These are phyloP conservation scores for Polymixis lichenea DNA, from an alignment of 2,888 invertebrate genomes.

Conservation along the genomic window DNA sequence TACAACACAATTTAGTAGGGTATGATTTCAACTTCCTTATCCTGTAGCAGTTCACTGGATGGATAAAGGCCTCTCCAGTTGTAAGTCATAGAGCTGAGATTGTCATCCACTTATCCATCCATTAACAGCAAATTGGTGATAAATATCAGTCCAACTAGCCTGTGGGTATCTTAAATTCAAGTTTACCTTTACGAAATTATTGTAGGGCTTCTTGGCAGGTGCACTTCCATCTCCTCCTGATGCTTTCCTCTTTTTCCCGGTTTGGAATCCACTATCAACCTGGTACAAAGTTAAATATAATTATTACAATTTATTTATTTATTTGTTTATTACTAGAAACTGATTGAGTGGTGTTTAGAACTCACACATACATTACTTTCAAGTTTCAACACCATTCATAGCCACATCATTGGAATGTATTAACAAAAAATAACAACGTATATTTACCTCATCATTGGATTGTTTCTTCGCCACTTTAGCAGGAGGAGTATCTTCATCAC, in stretches of 20 bases:
- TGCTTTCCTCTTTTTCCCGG: conserved; percentile 86
- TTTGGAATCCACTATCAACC: conserved; percentile 74
- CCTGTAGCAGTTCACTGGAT: not conserved
- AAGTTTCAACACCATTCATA: not conserved
- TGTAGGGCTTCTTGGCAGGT: conserved; percentile 91
- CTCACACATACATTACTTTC: not conserved
- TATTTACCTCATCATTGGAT: conserved; percentile 69
- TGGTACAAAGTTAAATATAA: conserved; percentile 48
- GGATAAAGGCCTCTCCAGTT: not conserved
- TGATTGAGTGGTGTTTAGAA: not conserved
- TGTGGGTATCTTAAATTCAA: not conserved
- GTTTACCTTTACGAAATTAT: conserved; percentile 93
- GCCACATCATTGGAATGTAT: not conserved
- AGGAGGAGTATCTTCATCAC: conserved; percentile 74
- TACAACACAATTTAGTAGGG: not conserved
- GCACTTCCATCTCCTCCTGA: conserved; percentile 80
- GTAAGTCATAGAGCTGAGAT: not conserved
- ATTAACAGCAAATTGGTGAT: not conserved
- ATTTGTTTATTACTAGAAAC: not conserved
- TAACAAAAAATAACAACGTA: not conserved
- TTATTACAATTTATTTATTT: conserved; percentile 2
- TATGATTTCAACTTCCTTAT: not conserved
- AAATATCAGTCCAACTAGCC: not conserved
- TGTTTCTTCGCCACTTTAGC: conserved; percentile 74
- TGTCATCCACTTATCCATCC: no score